Evolutionary conservation across 2,888 invertebrate genomes (phyloP), one percentile per base, ranked within the genome.

Genomic region (Lasiommata megera): DNA sequence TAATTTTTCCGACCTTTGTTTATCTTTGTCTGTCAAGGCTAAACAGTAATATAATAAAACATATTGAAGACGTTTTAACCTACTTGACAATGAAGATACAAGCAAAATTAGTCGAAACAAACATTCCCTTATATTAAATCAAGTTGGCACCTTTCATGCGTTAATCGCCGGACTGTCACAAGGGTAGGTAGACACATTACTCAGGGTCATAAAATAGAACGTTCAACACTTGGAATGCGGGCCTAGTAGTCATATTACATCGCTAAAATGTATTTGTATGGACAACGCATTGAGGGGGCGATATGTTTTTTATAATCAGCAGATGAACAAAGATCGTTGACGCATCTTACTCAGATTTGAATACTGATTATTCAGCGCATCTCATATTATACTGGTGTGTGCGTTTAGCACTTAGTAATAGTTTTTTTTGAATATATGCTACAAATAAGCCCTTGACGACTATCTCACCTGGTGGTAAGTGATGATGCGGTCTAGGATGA

Each of bases 271-370:
- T 66, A 66, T 56, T 51, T 60, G 60, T 51, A 51, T 54, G 59
- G 23, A 51, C 57, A 36, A 57, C 62, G 58, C 43, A 62, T 57
- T 56, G 61, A 61, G 61, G 62, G 61, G 63, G 61, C 64, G 65
- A 61, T 53, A 43, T 59, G 58, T 63, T 62, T 66, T 61, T 62
- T 58, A 55, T 14, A 54, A 60, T 38, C 14, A 16, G 43, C 50
- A 50, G 38, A 64, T 61, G 61, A 44, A 65, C 62, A 62, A 56
- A 62, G 64, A 61, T 34, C 48, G 62, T 65, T 70, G 71, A 71
- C 58, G 67, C 69, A 71, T 43, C 54, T 48, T 40, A 40, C 46
- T 40, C 38, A 44, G 50, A 48, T 47, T 58, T 61, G 5, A 23
- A 23, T 52, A 53, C 51, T 36, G 47, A 16, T 53, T 48, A 23